A percentile compares a stretch with the other conserved stretches of the same genome.
Evolutionary conservation across 2,888 invertebrate genomes (phyloP).

Genomic region (Adela reaumurella): DNA sequence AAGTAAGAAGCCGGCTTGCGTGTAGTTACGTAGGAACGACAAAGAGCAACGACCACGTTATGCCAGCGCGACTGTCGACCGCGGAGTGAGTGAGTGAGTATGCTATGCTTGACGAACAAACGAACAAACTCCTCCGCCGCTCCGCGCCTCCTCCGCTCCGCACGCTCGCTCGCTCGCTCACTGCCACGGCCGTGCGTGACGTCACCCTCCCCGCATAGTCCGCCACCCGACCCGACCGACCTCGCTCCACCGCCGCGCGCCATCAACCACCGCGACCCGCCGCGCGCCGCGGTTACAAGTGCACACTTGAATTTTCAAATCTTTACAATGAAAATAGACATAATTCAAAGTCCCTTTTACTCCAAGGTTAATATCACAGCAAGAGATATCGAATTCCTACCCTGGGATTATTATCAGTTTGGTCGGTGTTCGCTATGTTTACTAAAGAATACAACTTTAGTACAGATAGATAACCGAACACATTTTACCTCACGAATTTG

Average conservation of each 20-base stretch:
- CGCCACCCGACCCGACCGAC: constrained; percentile 12
- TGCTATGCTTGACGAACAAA: not conserved
- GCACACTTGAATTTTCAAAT: too few relatives aligned
- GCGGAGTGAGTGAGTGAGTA: constrained; percentile 46
- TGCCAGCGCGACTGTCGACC: constrained; percentile 49
- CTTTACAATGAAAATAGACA: too few relatives aligned
- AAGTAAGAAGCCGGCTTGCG: not conserved
- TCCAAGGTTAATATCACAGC: too few relatives aligned
- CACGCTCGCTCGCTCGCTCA: constrained; percentile 44
- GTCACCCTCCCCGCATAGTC: constrained; percentile 31
- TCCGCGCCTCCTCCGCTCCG: constrained; percentile 9
- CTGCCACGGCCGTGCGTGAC: constrained; percentile 55
- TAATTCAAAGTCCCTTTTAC: too few relatives aligned
- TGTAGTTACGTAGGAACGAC: constrained; percentile 19
- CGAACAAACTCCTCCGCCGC: constrained; percentile 11
- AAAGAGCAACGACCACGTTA: constrained; percentile 24
- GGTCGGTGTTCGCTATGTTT: too few relatives aligned
- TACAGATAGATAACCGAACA: too few relatives aligned
- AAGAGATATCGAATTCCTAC: too few relatives aligned
- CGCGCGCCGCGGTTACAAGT: constrained; percentile 44
- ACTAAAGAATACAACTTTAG: too few relatives aligned
- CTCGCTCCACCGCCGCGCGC: constrained; percentile 1
- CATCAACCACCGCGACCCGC: constrained; percentile 13
- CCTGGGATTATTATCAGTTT: too few relatives aligned
- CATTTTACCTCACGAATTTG: too few relatives aligned